phyloP scores from a whole-genome alignment of 2,797 vertebrate species.

The Rhinogobio ventralis region DNA sequence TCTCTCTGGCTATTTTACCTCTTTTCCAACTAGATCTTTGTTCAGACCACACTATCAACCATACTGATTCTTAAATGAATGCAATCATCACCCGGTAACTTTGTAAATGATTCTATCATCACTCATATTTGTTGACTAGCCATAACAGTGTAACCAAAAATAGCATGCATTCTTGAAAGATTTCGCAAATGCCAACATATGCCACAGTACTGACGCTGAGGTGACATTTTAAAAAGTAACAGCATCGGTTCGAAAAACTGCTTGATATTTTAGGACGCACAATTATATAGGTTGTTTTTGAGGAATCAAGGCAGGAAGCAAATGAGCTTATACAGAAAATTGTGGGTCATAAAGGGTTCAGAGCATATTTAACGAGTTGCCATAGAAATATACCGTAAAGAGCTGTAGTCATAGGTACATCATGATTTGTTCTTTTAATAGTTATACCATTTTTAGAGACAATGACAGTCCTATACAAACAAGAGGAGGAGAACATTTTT shows the following conservation, averaged over 20 bases:
- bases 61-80: not conserved
- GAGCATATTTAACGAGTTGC: constrained; percentile 48
- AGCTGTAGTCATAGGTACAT: constrained; percentile 14
- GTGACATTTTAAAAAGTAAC: constrained; percentile 54
- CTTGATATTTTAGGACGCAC: constrained; percentile 41
- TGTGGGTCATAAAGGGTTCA: not conserved
- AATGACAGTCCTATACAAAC: not conserved
- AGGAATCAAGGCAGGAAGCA: not conserved
- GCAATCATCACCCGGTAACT: not conserved
- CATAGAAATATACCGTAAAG: constrained; percentile 51
- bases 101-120: not conserved
- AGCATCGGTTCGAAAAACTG: constrained; percentile 24
- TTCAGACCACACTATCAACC: not conserved
- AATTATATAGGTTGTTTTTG: constrained; percentile 20
- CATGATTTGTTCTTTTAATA: constrained; percentile 25
- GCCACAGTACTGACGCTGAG: constrained; percentile 30
- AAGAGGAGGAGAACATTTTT: not conserved
- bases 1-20: not conserved
- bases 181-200: constrained; percentile 48
- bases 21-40: not conserved
- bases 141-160: not conserved
- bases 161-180: constrained; percentile 28
- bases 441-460: constrained; percentile 14
- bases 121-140: constrained; percentile 13
- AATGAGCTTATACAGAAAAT: not conserved